Evolutionary conservation across 2,888 invertebrate genomes (phyloP), one percentile per base, ranked within the genome.

Genomic region (Microplitis deprimator): DNA sequence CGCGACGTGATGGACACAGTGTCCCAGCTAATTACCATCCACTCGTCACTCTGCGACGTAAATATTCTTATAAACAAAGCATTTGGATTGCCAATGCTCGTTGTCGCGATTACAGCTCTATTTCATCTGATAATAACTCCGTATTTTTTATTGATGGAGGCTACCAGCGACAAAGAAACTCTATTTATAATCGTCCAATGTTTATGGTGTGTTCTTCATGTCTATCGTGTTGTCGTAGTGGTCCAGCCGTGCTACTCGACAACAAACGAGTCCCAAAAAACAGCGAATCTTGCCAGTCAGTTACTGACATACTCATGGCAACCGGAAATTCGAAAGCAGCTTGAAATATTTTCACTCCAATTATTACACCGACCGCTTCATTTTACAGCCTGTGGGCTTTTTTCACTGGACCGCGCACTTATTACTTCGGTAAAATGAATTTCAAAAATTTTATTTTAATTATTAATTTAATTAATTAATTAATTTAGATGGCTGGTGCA

Each of bases 51-150:
- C 0, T 92, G 92, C 81, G 92, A 92, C 39, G 91, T 91, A 16
- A 91, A 92, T 40, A 88, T 90, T 13, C 86, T 90, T 2, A 88
- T 93, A 3, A 92, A 92, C 82, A 89, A 87, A 77, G 91, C 92
- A 85, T 93, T 91, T 81, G 92, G 92, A 0, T 82, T 92, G 0
- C 91, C 92, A 0, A 90, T 93, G 62, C 85, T 93, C 6, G 90
- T 91, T 5, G 91, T 92, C 16, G 90, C 92, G 60, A 90, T 92
- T 65, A 92, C 92, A 0, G 92, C 92, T 50, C 84, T 93, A 60
- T 88, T 93, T 77, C 93, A 93, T 79, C 89, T 93, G 3, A 92
- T 93, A 17, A 92, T 93, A 20, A 93, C 93, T 0, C 93, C 93
- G 0, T 93, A 93, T 85, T 92, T 93, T 85, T 84, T 93, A 20